Percentiles rank a stretch among this genome's conserved stretches.
Conservation (phyloP, 1,140 invertebrate genomes). For the Steinernema khuongi region DNA sequence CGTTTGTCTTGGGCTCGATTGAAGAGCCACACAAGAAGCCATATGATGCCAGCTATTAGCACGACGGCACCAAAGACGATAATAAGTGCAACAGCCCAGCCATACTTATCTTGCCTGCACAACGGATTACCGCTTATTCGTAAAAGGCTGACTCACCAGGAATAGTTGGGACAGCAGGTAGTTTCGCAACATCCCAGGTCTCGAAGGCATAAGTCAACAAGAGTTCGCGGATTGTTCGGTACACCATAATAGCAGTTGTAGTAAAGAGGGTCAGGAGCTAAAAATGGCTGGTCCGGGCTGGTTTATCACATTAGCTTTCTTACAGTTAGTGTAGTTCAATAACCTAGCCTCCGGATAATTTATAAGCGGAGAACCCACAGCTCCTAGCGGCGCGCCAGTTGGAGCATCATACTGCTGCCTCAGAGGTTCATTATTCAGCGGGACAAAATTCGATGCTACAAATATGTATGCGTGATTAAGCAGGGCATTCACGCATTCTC, state of each 20-base stretch:
- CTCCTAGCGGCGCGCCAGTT: neutral
- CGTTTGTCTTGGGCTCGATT: conserved; percentile 33
- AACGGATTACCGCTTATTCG: neutral
- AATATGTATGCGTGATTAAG: neutral
- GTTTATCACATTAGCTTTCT: neutral
- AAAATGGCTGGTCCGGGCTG: neutral
- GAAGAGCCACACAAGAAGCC: conserved; percentile 37
- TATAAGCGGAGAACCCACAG: neutral
- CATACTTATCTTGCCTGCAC: conserved; percentile 37
- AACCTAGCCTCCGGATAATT: neutral
- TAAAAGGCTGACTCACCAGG: conserved; percentile 24
- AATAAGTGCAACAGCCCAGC: conserved; percentile 40
- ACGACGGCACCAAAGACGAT: conserved; percentile 38
- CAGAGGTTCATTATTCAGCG: neutral
- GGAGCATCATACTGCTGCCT: neutral
- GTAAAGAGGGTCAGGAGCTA: conserved; percentile 36
- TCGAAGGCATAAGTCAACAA: conserved; percentile 35
- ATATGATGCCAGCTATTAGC: conserved; percentile 29
- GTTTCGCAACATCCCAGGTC: conserved; percentile 37
- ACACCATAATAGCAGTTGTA: conserved; percentile 39
- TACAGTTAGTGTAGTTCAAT: neutral
- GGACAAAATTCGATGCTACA: neutral
- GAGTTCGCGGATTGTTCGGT: conserved; percentile 23
- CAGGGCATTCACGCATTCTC: neutral
- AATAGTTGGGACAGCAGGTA: conserved; percentile 31